Evolutionary conservation across 2,888 invertebrate species (phyloP), one percentile per base, ranked within the genome.

Genomic region (Catocala fraxini): DNA sequence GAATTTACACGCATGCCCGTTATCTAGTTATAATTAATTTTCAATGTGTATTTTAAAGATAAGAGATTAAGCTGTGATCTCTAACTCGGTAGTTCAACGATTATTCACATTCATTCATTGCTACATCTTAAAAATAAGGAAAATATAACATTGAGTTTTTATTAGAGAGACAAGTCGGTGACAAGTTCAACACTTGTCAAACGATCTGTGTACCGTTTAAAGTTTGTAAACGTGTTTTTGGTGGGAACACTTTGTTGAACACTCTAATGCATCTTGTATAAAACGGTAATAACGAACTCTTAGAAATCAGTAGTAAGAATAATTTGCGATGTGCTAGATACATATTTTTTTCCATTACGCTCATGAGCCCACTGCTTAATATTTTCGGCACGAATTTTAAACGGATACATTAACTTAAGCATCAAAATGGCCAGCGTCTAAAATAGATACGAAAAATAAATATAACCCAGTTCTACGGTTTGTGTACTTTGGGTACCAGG

Each of bases 381-480:
- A 74, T 59, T 74, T 65, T 51, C 53, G 33, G n/a, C 77, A 75
- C 75, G 77, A 63, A 52, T 53, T 12, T 42, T 43, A 54, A 70
- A 60, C 57, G 65, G 68, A 51, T 60, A 60, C 71, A 63, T 51
- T 65, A 67, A 70, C 72, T 67, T 65, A 63, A 60, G 72, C 62
- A 77, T 70, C 42, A 52, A 62, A 76, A 69, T 74, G 57, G 55
- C 51, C 63, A 56, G 59, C 64, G 58, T 58, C 72, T 67, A 74
- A 74, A 65, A 74, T 74, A 74, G 77, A 59, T 15, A 74, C 46
- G 54, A 70, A 66, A 75, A 77, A 67, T 61, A 77, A 71, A 76
- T 69, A 73, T 75, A 77, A 66, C 76, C 76, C 56, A 78, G 62
- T 72, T 78, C 56, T 52, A 64, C 49, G 35, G 59, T 43, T 61